Base-by-base conservation (phyloP, 2,888 invertebrate species). In the Folsomia manolachei region DNA sequence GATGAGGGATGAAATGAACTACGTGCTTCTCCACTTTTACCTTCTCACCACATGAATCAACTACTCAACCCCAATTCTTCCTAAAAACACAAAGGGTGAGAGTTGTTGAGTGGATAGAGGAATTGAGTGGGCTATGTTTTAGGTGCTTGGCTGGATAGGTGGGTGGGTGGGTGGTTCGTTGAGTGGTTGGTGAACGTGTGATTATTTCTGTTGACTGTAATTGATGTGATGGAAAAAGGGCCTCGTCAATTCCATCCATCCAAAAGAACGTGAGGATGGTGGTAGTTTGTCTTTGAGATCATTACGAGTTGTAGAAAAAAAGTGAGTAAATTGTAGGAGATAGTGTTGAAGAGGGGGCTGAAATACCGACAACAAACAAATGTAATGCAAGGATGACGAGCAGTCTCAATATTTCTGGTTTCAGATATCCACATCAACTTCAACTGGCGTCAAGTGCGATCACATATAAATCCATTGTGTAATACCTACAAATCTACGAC, bases 181-280 rank as follows among this genome's bases (percentile, higher is more conserved):
- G 53, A 53, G 9, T 14, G 24, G n/a, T n/a, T 52, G 27, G 63
- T 14, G 67, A 70, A 27, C 60, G 70, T 70, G 72, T 71, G 71
- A 71, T 71, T 70, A 74, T 70, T 72, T 72, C 60, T 27, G 61
- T 65, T 21, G 62, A 67, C 71, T 62, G 73, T 75, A 75, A 75
- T 75, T 73, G 75, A 75, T 75, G 72, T 72, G 66, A 71, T 73
- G 63, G 66, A 60, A 69, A n/a, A n/a, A 19, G 11, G 19, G 7
- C 69, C 70, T 66, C 21, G 56, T 56, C 56, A 56, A 56, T 19
- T n/a, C 19, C n/a, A 73, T 73, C 73, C 73, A 73, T 75, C 75
- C 70, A 70, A 63, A 56, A 73, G 73, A 75, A 75, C 75, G 75
- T 75, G 75, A 75, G 73, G 73, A 52, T 63, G 62, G 25, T 73